Evolutionary conservation across 2,113 vertebrate species (phyloP).

Genomic region (Tetrax tetrax): DNA sequence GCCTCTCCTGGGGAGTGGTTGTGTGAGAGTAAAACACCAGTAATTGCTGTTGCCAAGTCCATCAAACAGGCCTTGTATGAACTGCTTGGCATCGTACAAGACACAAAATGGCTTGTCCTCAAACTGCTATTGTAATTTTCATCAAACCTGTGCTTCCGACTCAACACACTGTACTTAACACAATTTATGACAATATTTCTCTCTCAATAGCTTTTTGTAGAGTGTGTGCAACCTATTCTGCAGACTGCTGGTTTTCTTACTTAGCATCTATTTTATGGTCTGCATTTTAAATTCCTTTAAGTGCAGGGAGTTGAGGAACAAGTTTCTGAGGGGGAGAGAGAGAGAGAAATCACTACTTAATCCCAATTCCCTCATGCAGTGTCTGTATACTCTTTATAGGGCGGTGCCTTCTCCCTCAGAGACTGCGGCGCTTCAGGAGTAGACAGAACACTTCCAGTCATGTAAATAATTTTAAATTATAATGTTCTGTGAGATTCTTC

Average conservation of each 20-base stretch:
- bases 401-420: neutral
- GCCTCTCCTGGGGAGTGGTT: neutral
- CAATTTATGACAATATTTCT: slow-evolving; percentile 59
- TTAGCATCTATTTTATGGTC: slow-evolving; percentile 52
- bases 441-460: neutral
- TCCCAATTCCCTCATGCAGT: slow-evolving; percentile 36
- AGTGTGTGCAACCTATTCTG: slow-evolving; percentile 45
- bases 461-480: slow-evolving; percentile 10
- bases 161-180: slow-evolving; percentile 10
- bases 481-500: neutral
- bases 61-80: neutral
- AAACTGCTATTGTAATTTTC: slow-evolving; percentile 2
- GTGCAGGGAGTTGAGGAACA: slow-evolving; percentile 55
- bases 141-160: neutral
- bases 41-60: neutral
- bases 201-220: slow-evolving; percentile 46
- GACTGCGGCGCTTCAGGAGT: neutral
- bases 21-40: neutral
- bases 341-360: neutral
- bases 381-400: neutral
- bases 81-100: neutral
- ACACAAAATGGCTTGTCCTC: neutral
- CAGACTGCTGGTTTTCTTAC: slow-evolving; percentile 54
- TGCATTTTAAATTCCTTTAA: slow-evolving; percentile 64
- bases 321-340: neutral